Conservation (phyloP, 2,888 invertebrate genomes). For the Leptopilina syphax region DNA sequence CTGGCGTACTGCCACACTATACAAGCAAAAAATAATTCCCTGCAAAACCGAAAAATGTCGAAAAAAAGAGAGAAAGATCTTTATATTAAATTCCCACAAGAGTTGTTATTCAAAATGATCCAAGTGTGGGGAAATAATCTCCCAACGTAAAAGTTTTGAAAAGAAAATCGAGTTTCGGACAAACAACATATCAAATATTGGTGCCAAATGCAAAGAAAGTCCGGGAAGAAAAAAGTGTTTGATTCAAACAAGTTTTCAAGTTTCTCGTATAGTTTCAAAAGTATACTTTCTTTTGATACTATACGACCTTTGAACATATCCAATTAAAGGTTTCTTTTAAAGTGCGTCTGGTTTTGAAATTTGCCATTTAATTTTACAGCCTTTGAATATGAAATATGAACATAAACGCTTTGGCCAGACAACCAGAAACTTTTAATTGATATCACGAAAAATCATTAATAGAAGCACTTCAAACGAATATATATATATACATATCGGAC, state of each 20-base stretch:
- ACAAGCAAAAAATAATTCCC: too few relatives aligned
- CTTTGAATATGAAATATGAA: not conserved
- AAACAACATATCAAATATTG: conserved; percentile 4
- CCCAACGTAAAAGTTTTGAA: not conserved
- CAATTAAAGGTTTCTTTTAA: conserved; percentile 7
- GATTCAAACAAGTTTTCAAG: not conserved
- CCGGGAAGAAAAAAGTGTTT: not conserved
- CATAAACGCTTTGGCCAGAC: not conserved
- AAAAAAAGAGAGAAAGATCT: too few relatives aligned
- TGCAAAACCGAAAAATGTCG: too few relatives aligned
- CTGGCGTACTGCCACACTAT: too few relatives aligned
- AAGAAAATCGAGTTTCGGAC: not conserved
- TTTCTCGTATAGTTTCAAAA: conserved; percentile 1
- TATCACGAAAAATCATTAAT: not conserved
- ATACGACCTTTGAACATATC: not conserved
- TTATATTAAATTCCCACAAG: not conserved
- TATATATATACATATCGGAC: too few relatives aligned
- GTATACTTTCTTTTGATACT: not conserved
- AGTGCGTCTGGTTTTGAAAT: not conserved
- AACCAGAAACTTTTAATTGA: conserved; percentile 15
- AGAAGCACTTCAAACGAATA: not conserved
- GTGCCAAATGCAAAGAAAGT: not conserved
- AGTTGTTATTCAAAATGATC: not conserved
- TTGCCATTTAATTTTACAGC: conserved; percentile 2
- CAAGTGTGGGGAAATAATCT: not conserved